These are phyloP conservation scores for Poeciliopsis prolifica DNA, from an alignment of 2,113 vertebrate genomes.

Conservation along the genomic window DNA sequence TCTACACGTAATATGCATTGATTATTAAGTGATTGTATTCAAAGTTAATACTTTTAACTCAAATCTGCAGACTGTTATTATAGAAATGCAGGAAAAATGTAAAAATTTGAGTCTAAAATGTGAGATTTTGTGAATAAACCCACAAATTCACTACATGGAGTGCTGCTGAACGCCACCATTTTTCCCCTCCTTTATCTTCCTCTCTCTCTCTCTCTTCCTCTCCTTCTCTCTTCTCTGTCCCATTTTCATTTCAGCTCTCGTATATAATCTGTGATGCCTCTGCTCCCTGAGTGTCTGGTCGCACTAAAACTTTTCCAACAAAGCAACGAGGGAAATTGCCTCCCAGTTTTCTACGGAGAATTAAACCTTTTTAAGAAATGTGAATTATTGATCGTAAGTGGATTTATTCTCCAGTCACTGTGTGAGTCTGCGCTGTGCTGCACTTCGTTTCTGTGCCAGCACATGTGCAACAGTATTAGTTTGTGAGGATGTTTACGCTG, in stretches of 20 bases:
- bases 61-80: too few relatives aligned
- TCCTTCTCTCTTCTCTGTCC: not conserved
- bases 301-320: conserved; percentile 67
- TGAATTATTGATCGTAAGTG: conserved; percentile 81
- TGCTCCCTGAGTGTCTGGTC: conserved; percentile 41
- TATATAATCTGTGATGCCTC: conserved; percentile 59
- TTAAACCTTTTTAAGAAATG: conserved; percentile 75
- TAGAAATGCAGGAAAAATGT: too few relatives aligned
- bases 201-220: too few relatives aligned
- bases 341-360: conserved; percentile 71
- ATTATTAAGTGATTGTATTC: too few relatives aligned
- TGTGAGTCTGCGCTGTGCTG: conserved; percentile 29
- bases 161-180: not conserved
- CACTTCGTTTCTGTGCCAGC: conserved; percentile 10
- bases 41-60: too few relatives aligned
- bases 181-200: not conserved
- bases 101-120: too few relatives aligned
- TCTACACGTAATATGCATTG: too few relatives aligned
- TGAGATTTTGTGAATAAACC: not conserved
- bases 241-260: conserved; percentile 44
- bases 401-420: conserved; percentile 61
- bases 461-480: conserved; percentile 4
- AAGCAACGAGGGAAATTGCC: conserved; percentile 66
- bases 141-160: not conserved
- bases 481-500: conserved; percentile 1